phyloP scores from a whole-genome alignment of 2,113 vertebrate genomes.

The Pica pica region DNA sequence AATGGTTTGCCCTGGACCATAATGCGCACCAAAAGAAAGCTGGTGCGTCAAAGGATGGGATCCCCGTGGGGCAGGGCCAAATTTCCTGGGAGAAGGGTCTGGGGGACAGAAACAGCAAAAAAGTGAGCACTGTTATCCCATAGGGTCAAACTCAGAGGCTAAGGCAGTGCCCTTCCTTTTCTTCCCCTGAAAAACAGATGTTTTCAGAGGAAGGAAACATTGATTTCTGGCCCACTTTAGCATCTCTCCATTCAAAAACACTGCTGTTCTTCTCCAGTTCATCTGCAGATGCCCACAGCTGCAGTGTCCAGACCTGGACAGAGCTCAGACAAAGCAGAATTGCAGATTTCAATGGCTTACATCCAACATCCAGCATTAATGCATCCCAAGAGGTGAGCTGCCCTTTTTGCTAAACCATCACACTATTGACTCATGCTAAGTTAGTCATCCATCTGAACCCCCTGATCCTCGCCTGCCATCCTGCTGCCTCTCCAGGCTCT shows the following conservation, averaged over 20 bases:
- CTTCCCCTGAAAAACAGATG: not conserved
- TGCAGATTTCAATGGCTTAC: conserved; percentile 21
- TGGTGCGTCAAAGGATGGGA: not conserved
- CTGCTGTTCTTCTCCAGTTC: not conserved
- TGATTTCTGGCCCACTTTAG: not conserved
- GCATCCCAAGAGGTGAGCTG: conserved; percentile 55
- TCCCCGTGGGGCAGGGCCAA: rapidly evolving
- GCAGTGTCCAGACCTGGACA: not conserved
- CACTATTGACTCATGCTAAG: conserved; percentile 59
- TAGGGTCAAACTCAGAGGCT: not conserved
- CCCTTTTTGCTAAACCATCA: conserved; percentile 59
- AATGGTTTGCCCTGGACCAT: not conserved
- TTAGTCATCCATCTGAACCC: conserved; percentile 52
- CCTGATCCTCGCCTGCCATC: conserved; percentile 29
- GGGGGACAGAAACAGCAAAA: not conserved
- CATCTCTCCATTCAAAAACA: not conserved
- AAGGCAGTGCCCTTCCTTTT: not conserved
- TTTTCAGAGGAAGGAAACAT: not conserved
- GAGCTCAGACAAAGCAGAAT: not conserved
- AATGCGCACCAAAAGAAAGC: not conserved
- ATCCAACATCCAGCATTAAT: conserved; percentile 39
- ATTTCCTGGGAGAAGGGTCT: not conserved
- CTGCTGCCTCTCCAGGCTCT: not conserved
- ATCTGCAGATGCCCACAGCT: not conserved
- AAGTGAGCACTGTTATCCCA: not conserved